These are phyloP conservation scores for Siderastrea siderea DNA, from an alignment of 92 coral and sea anemone genomes.

Conservation along the genomic window DNA sequence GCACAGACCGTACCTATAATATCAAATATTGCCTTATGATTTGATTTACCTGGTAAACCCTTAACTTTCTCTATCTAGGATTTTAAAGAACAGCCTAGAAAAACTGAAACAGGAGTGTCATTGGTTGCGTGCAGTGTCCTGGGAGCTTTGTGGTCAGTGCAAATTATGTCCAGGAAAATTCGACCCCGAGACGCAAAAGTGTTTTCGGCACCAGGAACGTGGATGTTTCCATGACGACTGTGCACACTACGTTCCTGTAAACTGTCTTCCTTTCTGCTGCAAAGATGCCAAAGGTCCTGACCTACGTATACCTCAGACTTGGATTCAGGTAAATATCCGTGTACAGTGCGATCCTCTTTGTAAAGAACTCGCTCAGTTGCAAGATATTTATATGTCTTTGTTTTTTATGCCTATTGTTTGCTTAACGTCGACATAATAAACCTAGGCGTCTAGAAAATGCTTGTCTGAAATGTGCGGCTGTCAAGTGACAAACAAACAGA, in stretches of 20 bases:
- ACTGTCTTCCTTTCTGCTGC: slow-evolving; percentile 17
- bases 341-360: background rate
- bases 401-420: no score
- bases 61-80: background rate
- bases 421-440: no score
- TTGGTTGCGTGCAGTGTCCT: slow-evolving; percentile 34
- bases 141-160: slow-evolving; percentile 28
- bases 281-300: slow-evolving; percentile 32
- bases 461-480: no score
- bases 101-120: slow-evolving; percentile 5
- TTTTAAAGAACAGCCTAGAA: background rate
- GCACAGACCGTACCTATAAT: no score
- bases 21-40: no score
- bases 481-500: no score
- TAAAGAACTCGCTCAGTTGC: no score
- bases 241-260: slow-evolving; percentile 30
- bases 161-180: slow-evolving; percentile 17
- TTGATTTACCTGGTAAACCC: no score
- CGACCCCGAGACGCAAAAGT: slow-evolving; percentile 3
- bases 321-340: slow-evolving; percentile 28
- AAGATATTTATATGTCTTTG: no score
- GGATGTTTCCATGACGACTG: slow-evolving; percentile 30
- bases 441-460: no score
- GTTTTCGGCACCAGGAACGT: slow-evolving; percentile 14
- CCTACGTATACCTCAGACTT: slow-evolving; percentile 10